Evolutionary conservation across 2,888 invertebrate species (phyloP).

Genomic region (Acanthopleura granulata): DNA sequence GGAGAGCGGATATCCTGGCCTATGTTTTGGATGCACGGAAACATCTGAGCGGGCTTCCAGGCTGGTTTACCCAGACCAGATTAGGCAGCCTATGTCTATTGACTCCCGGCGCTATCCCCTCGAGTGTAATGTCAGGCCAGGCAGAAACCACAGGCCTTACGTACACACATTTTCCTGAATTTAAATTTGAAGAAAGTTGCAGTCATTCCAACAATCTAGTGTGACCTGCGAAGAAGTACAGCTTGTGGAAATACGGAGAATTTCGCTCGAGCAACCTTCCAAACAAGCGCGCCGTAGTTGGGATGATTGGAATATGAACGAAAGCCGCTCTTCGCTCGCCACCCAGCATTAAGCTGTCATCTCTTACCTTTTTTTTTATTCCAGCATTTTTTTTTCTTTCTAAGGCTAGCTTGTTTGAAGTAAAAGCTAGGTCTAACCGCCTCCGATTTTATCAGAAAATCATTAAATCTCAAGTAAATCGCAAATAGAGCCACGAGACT

Average conservation of each 20-base stretch:
- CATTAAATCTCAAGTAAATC: slow-evolving; percentile 19
- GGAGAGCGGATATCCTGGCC: slow-evolving; percentile 16
- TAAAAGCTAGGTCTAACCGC: slow-evolving; percentile 16
- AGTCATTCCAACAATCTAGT: slow-evolving; percentile 20
- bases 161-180: slow-evolving; percentile 20
- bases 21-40: slow-evolving; percentile 3
- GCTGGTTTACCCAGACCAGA: slow-evolving; percentile 16
- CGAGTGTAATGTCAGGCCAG: neutral
- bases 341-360: neutral
- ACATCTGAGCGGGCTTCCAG: neutral
- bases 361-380: neutral
- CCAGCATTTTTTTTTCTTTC: neutral
- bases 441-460: slow-evolving; percentile 18
- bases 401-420: neutral
- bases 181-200: slow-evolving; percentile 20
- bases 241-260: slow-evolving; percentile 5
- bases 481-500: slow-evolving; percentile 15
- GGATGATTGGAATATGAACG: neutral
- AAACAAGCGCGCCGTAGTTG: slow-evolving; percentile 1
- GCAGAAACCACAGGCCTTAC: slow-evolving; percentile 16
- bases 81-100: slow-evolving; percentile 6
- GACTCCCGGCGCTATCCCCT: neutral
- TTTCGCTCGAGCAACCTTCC: neutral
- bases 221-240: slow-evolving; percentile 1
- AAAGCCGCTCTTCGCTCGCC: neutral